phyloP scores from a whole-genome alignment of 2,888 invertebrate genomes.

The Dusona sp. region DNA sequence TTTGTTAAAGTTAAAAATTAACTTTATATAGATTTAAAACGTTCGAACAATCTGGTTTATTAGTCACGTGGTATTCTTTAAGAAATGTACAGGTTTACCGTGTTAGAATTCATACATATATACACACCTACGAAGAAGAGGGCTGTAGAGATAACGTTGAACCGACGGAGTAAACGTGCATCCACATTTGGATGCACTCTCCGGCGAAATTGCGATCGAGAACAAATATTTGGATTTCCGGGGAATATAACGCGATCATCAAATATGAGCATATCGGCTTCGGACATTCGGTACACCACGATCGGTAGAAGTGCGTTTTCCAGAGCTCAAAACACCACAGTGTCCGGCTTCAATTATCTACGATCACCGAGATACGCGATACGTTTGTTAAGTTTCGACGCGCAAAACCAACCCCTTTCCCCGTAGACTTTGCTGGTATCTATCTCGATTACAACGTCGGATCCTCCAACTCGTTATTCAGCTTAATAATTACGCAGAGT shows the following conservation, averaged over 20 bases:
- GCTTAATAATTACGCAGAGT: too few relatives aligned
- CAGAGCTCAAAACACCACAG: conserved; percentile 38
- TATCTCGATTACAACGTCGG: conserved; percentile 46
- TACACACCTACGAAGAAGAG: conserved; percentile 23
- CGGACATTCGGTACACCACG: not conserved
- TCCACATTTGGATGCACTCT: conserved; percentile 56
- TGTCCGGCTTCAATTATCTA: conserved; percentile 61
- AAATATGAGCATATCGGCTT: conserved; percentile 65
- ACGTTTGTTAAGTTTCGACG: conserved; percentile 70
- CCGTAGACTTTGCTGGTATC: conserved; percentile 38
- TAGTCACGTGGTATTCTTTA: conserved; percentile 45
- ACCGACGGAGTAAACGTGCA: conserved; percentile 39
- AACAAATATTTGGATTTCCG: conserved; percentile 61
- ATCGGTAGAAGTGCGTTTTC: conserved; percentile 29
- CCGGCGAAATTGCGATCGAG: conserved; percentile 65
- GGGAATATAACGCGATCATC: conserved; percentile 63
- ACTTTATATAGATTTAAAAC: not conserved
- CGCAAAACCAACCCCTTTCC: conserved; percentile 40
- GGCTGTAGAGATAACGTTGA: not conserved
- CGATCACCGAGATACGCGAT: conserved; percentile 68
- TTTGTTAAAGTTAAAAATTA: not conserved
- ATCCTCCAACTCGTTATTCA: not conserved
- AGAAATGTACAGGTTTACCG: conserved; percentile 26
- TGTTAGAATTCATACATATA: not conserved
- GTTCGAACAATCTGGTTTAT: conserved; percentile 50